Percentiles rank a stretch among this genome's conserved stretches.
Evolutionary conservation across 1,140 invertebrate genomes (phyloP).

Genomic region (Danaus melanippus): DNA sequence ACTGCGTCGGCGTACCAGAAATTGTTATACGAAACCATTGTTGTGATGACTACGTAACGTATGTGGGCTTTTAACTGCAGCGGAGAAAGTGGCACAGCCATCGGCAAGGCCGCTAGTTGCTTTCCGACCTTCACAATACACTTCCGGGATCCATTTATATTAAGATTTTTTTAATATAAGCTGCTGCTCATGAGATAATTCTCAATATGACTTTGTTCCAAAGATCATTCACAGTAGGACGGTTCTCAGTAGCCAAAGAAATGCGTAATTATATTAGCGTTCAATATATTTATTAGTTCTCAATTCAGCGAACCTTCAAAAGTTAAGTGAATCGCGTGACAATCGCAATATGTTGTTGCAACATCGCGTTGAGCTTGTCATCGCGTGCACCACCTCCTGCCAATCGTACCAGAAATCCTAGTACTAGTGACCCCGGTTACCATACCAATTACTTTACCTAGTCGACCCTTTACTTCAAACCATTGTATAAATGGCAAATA

Average conservation of each 20-base stretch:
- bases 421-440: too few species aligned
- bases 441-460: too few species aligned
- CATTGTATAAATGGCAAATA: too few species aligned
- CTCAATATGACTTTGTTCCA: neutral
- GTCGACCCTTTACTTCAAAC: too few species aligned
- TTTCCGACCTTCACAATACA: constrained; percentile 43
- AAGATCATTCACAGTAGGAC: neutral
- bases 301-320: constrained; percentile 8
- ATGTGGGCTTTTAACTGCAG: constrained; percentile 40
- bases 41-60: constrained; percentile 43
- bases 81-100: constrained; percentile 59
- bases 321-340: constrained; percentile 34
- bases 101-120: constrained; percentile 48
- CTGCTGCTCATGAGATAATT: constrained; percentile 8
- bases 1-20: constrained; percentile 29
- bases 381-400: constrained; percentile 40
- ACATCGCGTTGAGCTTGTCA: constrained; percentile 27
- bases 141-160: constrained; percentile 33
- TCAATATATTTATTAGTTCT: constrained; percentile 4
- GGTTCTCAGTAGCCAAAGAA: neutral
- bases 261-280: neutral
- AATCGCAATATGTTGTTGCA: constrained; percentile 36
- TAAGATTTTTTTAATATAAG: too few species aligned
- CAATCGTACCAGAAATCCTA: constrained; percentile 39
- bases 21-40: constrained; percentile 41